Conservation (phyloP, 2,797 vertebrate species). For the Lepus townsendii region DNA sequence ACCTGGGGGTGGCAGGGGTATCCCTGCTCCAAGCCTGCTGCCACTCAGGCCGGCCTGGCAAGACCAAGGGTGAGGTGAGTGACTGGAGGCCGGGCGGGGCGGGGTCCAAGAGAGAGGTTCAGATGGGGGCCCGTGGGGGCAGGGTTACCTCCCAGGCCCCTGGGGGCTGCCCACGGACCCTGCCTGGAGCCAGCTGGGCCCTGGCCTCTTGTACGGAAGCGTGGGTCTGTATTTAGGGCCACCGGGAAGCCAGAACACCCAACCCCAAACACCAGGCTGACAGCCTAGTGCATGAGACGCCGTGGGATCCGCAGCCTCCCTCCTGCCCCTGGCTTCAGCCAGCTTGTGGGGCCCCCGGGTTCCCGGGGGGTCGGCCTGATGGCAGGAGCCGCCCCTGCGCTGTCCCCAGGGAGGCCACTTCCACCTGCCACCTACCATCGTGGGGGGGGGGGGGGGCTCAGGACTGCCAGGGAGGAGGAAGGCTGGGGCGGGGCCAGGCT, state of each 20-base stretch:
- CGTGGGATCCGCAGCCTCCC: too few relatives aligned
- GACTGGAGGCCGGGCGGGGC: rapidly evolving
- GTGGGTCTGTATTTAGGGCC: not conserved
- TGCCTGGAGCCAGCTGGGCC: not conserved
- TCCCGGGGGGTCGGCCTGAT: too few relatives aligned
- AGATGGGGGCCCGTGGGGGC: not conserved
- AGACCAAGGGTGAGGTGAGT: not conserved
- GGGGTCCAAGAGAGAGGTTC: not conserved
- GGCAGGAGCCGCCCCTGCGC: too few relatives aligned
- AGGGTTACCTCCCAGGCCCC: not conserved
- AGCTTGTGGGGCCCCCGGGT: too few relatives aligned
- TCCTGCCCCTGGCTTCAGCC: too few relatives aligned
- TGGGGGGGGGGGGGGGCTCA: not conserved
- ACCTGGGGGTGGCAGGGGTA: too few relatives aligned
- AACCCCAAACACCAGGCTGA: not conserved
- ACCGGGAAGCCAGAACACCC: not conserved
- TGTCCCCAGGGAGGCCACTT: too few relatives aligned
- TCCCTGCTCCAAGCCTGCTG: too few relatives aligned
- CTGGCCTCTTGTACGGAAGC: not conserved
- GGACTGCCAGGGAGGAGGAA: not conserved
- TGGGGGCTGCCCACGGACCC: not conserved
- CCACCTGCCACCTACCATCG: too few relatives aligned
- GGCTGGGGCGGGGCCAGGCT: not conserved
- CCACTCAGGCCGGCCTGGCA: too few relatives aligned
- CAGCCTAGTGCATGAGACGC: not conserved